Evolutionary conservation across 2,113 vertebrate species (phyloP).

Genomic region (Zosterops borbonicus): DNA sequence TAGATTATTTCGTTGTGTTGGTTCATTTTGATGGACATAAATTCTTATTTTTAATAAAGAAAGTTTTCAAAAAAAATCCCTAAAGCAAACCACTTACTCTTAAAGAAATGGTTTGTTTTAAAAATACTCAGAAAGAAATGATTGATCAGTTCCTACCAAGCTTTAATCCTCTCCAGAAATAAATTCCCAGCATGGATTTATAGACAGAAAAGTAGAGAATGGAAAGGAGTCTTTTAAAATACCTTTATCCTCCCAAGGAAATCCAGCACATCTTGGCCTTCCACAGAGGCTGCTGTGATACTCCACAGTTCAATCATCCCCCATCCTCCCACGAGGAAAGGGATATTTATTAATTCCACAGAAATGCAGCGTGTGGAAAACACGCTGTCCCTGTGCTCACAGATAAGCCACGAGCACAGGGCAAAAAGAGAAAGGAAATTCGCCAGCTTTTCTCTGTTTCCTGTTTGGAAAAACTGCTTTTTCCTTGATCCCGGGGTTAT

Average conservation of each 20-base stretch:
- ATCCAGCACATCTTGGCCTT: background rate
- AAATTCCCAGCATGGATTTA: background rate
- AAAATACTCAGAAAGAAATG: background rate
- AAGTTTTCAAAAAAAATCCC: background rate
- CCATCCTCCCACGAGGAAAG: background rate
- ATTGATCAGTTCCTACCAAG: background rate
- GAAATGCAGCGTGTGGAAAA: background rate
- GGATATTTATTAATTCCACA: background rate
- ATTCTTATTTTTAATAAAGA: background rate
- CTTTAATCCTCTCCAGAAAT: background rate
- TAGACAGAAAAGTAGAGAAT: background rate
- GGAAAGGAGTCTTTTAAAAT: background rate
- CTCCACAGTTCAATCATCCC: background rate
- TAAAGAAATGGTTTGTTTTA: background rate
- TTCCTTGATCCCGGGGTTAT: slow-evolving; percentile 17
- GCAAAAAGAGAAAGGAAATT: slow-evolving; percentile 3
- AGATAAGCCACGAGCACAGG: background rate
- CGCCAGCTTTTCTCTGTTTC: slow-evolving; percentile 23
- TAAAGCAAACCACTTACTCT: background rate
- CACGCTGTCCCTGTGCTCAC: background rate
- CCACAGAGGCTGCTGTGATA: fast-evolving
- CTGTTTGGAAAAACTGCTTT: background rate
- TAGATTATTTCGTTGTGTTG: background rate
- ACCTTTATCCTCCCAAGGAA: background rate
- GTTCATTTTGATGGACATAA: background rate